A percentile compares a stretch with the other conserved stretches of the same genome.
phyloP scores from a whole-genome alignment of 2,888 invertebrate genomes.

The Pandemis heparana region DNA sequence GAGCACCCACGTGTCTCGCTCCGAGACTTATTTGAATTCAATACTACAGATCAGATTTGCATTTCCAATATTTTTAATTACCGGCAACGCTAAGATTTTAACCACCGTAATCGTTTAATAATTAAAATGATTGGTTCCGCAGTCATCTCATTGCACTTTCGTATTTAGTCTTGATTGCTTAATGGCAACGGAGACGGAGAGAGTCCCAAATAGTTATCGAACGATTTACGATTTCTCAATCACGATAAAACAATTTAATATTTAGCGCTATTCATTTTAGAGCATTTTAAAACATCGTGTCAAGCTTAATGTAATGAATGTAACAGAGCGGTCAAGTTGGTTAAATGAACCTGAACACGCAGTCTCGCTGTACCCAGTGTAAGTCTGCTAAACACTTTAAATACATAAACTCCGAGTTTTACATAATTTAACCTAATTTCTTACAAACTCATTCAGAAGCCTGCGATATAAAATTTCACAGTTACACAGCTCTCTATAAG shows the following conservation, averaged over 20 bases:
- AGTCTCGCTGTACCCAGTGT: background rate
- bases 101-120: conserved; percentile 30
- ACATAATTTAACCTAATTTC: background rate
- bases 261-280: background rate
- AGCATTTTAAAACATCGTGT: background rate
- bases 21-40: conserved; percentile 72
- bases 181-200: conserved; percentile 25
- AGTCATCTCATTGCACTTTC: conserved; percentile 35
- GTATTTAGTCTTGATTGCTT: conserved; percentile 31
- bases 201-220: conserved; percentile 24
- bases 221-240: conserved; percentile 28
- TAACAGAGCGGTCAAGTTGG: background rate
- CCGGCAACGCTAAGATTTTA: conserved; percentile 13
- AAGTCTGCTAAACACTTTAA: background rate
- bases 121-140: conserved; percentile 38
- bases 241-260: conserved; percentile 14
- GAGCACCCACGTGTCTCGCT: conserved; percentile 64
- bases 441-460: background rate
- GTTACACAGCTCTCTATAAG: conserved; percentile 23
- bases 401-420: background rate
- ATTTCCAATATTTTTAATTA: conserved; percentile 36
- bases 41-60: conserved; percentile 54
- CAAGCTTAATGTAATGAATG: background rate
- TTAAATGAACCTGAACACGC: background rate
- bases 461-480: conserved; percentile 10